Percentiles rank a stretch among this genome's conserved stretches.
phyloP scores from a whole-genome alignment of 2,888 invertebrate genomes.

The Rotaria macrura region DNA sequence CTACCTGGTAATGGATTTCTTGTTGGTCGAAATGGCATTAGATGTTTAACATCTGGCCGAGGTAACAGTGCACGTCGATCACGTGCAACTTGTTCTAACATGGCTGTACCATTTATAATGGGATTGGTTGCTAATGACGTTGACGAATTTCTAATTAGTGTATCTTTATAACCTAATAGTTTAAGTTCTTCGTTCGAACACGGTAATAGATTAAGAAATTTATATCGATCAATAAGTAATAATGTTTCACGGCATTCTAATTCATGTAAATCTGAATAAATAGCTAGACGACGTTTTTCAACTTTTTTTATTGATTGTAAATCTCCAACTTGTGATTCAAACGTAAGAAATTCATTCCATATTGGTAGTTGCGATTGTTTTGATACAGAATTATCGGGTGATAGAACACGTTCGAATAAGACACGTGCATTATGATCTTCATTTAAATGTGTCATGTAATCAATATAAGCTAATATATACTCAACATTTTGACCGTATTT shows the following conservation, averaged over 20 bases:
- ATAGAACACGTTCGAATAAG: constrained; percentile 83
- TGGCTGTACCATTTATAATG: background rate
- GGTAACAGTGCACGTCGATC: constrained; percentile 49
- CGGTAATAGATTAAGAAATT: constrained; percentile 84
- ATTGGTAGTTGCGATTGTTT: constrained; percentile 59
- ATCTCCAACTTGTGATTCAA: constrained; percentile 96
- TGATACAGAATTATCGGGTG: background rate
- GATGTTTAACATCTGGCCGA: constrained; percentile 80
- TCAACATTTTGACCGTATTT: constrained; percentile 88
- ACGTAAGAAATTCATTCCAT: constrained; percentile 94
- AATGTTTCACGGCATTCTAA: constrained; percentile 94
- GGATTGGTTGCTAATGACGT: background rate
- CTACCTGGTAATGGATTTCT: constrained; percentile 50
- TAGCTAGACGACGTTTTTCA: constrained; percentile 77
- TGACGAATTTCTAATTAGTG: background rate
- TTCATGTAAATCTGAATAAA: constrained; percentile 83
- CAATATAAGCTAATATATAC: constrained; percentile 57
- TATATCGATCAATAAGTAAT: constrained; percentile 81
- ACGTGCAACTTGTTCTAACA: constrained; percentile 34
- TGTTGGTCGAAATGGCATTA: constrained; percentile 96
- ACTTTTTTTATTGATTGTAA: constrained; percentile 92
- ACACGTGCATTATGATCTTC: constrained; percentile 87
- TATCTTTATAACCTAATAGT: constrained; percentile 53
- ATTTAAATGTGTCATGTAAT: constrained; percentile 21
- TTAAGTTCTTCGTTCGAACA: constrained; percentile 81